A percentile compares a stretch with the other conserved stretches of the same genome.
phyloP scores from a whole-genome alignment of 35 echinoderm and acorn worm genomes.

The Ophiothrix spiculata region DNA sequence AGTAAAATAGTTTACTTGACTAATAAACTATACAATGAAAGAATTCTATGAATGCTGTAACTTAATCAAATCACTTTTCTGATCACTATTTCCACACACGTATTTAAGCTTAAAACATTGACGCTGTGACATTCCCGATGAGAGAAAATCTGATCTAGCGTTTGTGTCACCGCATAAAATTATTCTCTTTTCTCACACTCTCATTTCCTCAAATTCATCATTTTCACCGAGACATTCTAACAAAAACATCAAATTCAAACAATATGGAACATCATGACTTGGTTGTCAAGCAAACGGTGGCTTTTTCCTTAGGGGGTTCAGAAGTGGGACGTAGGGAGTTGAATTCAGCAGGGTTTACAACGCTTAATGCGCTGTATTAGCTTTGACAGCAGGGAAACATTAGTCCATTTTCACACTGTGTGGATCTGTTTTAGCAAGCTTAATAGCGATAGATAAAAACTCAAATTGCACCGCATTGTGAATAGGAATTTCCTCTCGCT shows the following conservation, averaged over 20 bases:
- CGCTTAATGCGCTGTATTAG: neutral
- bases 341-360: neutral
- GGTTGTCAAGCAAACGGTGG: neutral
- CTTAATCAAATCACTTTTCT: neutral
- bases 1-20: no score
- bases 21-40: no score
- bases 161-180: neutral
- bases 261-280: slow-evolving; percentile 12
- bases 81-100: neutral
- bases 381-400: neutral
- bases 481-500: neutral
- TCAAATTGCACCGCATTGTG: neutral
- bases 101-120: neutral
- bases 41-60: no score
- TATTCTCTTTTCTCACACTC: neutral
- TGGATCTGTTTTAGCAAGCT: neutral
- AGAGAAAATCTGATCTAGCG: neutral
- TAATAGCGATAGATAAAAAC: neutral
- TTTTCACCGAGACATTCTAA: neutral
- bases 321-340: neutral
- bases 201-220: neutral
- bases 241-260: neutral
- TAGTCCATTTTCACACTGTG: slow-evolving; percentile 1
- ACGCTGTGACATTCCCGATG: neutral
- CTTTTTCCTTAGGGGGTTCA: neutral